Evolutionary conservation across 2,797 vertebrate species (phyloP), one percentile per base, ranked within the genome.

Genomic region (Clarias laeviceps): DNA sequence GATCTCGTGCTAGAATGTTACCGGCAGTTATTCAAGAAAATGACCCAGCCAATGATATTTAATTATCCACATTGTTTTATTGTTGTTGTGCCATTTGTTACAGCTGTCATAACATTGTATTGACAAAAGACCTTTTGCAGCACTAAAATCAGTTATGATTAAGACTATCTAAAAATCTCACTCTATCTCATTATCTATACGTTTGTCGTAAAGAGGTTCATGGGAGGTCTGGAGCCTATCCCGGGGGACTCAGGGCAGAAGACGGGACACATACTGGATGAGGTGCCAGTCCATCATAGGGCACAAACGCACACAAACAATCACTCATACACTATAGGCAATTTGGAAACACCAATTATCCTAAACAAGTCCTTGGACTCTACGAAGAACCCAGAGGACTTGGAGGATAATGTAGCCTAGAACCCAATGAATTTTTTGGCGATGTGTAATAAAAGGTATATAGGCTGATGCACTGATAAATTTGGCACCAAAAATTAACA

Each of bases 1-100:
- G 94, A 95, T 94, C 95, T 96, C 95, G 94, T 89, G 94, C 92
- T 90, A 94, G 95, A 97, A 96, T 91, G 91, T 93, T 95, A 94
- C 92, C 94, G 96, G 96, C 95, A 96, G 95, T 92, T 95, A 91
- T 93, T 94, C 92, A 90, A 93, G 91, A 90, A 92, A 89, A 91
- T 84, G 88, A 87, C 93, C 90, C 91, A 89, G 91, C 91, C 8
- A 66, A 65, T 20, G 15, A 18, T 40, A 62, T 62, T 70, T 74
- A 20, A 34, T 82, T 82, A 86, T 65, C 88, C 85, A 88, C 90
- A 88, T 84, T 85, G 87, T 85, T 82, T 86, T 91, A 91, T 90
- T 87, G 72, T 45, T 76, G 3, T 76, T 76, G 15, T 74, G n/a
- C n/a, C 17, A 76, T 77, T 77, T 76, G 32, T 32, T 20, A n/a